Conservation (phyloP, 2,113 vertebrate genomes). For the Poeciliopsis occidentalis region DNA sequence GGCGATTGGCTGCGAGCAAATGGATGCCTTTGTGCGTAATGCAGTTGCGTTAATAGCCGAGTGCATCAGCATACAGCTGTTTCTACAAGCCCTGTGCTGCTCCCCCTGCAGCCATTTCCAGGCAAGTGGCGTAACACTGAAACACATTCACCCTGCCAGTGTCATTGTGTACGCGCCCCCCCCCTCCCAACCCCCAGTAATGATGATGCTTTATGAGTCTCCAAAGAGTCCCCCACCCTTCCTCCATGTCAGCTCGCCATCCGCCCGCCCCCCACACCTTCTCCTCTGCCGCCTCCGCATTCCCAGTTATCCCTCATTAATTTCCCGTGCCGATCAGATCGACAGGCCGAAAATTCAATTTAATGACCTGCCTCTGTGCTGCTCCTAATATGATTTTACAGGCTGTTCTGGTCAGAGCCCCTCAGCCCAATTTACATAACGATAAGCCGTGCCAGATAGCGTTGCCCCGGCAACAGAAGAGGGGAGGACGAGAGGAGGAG, state of each 20-base stretch:
- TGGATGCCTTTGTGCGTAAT: conserved; percentile 38
- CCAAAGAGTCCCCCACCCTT: conserved; percentile 48
- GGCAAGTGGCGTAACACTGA: conserved; percentile 61
- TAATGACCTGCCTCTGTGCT: conserved; percentile 84
- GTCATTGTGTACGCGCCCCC: conserved; percentile 58
- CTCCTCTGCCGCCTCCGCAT: conserved; percentile 8
- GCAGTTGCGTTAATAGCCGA: conserved; percentile 45
- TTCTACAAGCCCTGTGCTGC: conserved; percentile 51
- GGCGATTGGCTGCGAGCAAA: conserved; percentile 32
- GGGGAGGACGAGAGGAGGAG: conserved; percentile 63
- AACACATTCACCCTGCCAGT: conserved; percentile 67
- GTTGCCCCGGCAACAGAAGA: conserved; percentile 87
- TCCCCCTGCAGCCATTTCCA: conserved; percentile 67
- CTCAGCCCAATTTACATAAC: conserved; percentile 87
- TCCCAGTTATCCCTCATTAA: conserved; percentile 79
- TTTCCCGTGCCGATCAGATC: conserved; percentile 82
- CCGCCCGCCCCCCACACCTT: background rate
- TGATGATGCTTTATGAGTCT: conserved; percentile 77
- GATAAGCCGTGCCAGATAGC: conserved; percentile 83
- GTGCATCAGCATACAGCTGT: conserved; percentile 53
- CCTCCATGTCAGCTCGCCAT: conserved; percentile 3
- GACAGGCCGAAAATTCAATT: conserved; percentile 86
- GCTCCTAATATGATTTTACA: conserved; percentile 84
- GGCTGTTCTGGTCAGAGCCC: conserved; percentile 85
- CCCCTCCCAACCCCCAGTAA: conserved; percentile 42